Evolutionary conservation across 2,113 vertebrate species (phyloP), one percentile per base, ranked within the genome.

Genomic region (Heloderma charlesbogerti): DNA sequence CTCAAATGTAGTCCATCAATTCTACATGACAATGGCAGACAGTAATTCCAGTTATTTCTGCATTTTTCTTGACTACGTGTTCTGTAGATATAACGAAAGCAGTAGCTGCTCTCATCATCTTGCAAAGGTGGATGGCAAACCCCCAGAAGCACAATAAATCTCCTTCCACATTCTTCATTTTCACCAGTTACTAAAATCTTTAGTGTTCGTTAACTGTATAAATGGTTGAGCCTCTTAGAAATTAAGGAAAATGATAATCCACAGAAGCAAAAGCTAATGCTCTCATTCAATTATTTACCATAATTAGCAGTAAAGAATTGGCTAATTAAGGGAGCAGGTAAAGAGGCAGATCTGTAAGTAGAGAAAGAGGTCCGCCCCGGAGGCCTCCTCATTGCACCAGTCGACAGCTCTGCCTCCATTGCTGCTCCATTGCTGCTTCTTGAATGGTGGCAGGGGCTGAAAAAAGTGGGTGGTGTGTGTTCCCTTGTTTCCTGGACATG

Each of bases 31-130:
- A 94, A 87, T 86, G 13, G 43, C 34, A 88, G 51, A 86, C 63
- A 83, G 20, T 1, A 82, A 92, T 74, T 87, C 83, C 43, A 84
- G 10, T 88, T 66, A 66, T 90, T 94, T 93, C 89, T 18, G 80
- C 10, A 60, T 87, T 89, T 84, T 89, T 78, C 91, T 94, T 63
- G n/a, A 1, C 34, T 88, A 1, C 78, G 16, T 54, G 85, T 69
- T n/a, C 86, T 5, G 29, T 15, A 60, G 63, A 71, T 67, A 90
- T 75, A 51, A n/a, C 77, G 20, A 84, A 86, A 91, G 60, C 60
- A 10, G 74, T 87, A 13, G 25, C 54, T 82, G 74, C 69, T 15
- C n/a, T 12, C 2, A 86, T 87, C n/a, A 34, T 78, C 54, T n/a
- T 86, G 31, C 78, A 34, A 48, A 83, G 37, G 86, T 89, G 37